phyloP scores from a whole-genome alignment of 2,113 vertebrate genomes.

The Xiphophorus maculatus region DNA sequence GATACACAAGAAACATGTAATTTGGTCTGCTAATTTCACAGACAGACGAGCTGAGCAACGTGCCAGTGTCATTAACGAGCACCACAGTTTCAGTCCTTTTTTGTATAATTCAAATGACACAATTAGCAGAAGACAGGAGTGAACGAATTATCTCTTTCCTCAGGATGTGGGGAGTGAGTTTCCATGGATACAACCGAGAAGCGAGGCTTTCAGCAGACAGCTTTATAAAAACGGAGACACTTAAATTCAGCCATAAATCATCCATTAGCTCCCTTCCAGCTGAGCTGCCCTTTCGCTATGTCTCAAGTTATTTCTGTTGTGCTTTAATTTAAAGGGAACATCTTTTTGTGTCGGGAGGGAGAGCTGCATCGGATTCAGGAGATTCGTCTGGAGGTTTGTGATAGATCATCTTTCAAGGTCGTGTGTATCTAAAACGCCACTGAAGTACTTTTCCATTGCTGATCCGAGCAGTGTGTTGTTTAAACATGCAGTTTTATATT shows the following conservation, averaged over 20 bases:
- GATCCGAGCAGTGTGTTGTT: no score
- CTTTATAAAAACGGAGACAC: conserved; percentile 43
- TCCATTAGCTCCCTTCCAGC: conserved; percentile 30
- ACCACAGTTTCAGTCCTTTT: conserved; percentile 25
- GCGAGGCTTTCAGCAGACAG: conserved; percentile 30
- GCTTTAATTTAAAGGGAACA: not conserved
- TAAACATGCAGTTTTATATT: no score
- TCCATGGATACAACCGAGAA: conserved; percentile 60
- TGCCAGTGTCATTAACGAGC: conserved; percentile 5
- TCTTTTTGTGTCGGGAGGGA: no score
- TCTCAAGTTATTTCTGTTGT: conserved; percentile 12
- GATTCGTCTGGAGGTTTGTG: not conserved
- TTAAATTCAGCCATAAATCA: conserved; percentile 46
- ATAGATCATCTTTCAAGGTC: no score
- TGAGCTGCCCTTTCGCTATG: conserved; percentile 24
- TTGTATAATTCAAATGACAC: conserved; percentile 29
- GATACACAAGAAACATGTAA: no score
- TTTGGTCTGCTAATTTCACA: no score
- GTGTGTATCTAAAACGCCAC: no score
- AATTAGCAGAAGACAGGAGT: conserved; percentile 45
- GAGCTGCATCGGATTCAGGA: not conserved
- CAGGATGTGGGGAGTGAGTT: conserved; percentile 51
- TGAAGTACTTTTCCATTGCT: no score
- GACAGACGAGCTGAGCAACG: not conserved
- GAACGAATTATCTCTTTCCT: conserved; percentile 43